Base-by-base conservation (phyloP, 1,140 invertebrate genomes). In the Brachionus sp. region DNA sequence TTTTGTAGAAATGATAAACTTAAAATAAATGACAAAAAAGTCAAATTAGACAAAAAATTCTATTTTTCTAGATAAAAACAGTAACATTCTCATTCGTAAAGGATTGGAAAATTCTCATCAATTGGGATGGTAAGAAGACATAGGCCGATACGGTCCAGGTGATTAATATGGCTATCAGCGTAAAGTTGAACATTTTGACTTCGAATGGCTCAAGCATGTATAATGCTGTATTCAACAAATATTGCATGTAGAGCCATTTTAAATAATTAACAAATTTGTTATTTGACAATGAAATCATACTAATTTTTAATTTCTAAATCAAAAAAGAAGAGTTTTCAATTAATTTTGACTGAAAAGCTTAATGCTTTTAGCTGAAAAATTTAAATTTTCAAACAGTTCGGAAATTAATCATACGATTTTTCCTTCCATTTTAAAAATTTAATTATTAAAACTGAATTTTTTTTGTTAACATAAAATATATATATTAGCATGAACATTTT, bases 131-230 rank as follows among this genome's bases (percentile, higher is more conserved):
- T 12, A 82, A 46, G 33, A 82, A 82, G 39, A 82, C 37, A 35
- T 66, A 82, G 50, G 80, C 80, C 5, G 80, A 82, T 3, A 62
- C 23, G 10, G 35, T 42, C 57, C 57, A 66, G n/a, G 80, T 82
- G 6, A 66, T 33, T 16, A 82, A 50, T 7, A 82, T 37, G 3
- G 19, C n/a, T 4, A 82, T 25, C n/a, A 82, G 7, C 3, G 57
- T 23, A 16, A 25, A n/a, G 16, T 66, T 66, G 57, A 82, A 82
- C 57, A 82, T 35, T 7, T 29, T 25, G 7, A 66, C 35, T 19
- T 82, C 80, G n/a, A 66, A 82, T 53, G 80, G 80, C 35, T 82
- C 80, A 5, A 82, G 16, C 80, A 82, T 82, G 29, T 82, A 82
- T n/a, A 82, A 44, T 10, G 80, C 62, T 70, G 80, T 82, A 37